phyloP scores from a whole-genome alignment of 2,113 vertebrate genomes.

The Nibea albiflora region DNA sequence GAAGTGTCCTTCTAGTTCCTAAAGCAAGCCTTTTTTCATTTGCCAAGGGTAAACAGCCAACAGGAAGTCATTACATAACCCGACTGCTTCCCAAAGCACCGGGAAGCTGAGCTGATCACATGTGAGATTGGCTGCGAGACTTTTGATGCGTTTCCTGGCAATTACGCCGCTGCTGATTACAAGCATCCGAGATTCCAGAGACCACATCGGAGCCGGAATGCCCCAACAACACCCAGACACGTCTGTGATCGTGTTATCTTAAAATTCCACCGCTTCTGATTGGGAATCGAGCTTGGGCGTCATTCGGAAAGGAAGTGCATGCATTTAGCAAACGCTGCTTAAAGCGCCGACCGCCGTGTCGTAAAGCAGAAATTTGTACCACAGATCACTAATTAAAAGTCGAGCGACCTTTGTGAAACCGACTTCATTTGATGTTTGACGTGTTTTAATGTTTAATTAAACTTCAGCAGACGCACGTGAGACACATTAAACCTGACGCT shows the following conservation, averaged over 20 bases:
- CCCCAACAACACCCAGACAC: neutral
- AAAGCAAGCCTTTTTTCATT: slow-evolving; percentile 40
- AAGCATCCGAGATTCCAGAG: neutral
- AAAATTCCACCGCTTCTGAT: slow-evolving; percentile 5
- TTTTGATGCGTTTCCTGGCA: slow-evolving; percentile 59
- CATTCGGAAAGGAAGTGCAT: slow-evolving; percentile 18
- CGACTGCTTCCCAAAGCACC: slow-evolving; percentile 42
- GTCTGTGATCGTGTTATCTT: slow-evolving; percentile 17
- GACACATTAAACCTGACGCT: no score
- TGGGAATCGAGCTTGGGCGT: slow-evolving; percentile 6
- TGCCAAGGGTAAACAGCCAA: slow-evolving; percentile 67
- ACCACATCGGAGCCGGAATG: slow-evolving; percentile 25
- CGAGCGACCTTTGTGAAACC: neutral
- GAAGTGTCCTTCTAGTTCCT: slow-evolving; percentile 65
- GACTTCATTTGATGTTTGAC: neutral
- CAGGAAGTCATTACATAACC: slow-evolving; percentile 75
- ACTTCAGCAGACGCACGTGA: neutral
- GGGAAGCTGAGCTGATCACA: slow-evolving; percentile 61
- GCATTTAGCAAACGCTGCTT: neutral
- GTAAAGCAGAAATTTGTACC: slow-evolving; percentile 8
- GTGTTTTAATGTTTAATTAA: neutral
- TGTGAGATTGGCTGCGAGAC: slow-evolving; percentile 42
- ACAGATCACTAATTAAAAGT: slow-evolving; percentile 35
- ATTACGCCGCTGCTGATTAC: slow-evolving; percentile 53
- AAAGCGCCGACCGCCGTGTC: neutral